Conservation (phyloP, 2,797 vertebrate genomes). For the Petrocephalus sullivani region DNA sequence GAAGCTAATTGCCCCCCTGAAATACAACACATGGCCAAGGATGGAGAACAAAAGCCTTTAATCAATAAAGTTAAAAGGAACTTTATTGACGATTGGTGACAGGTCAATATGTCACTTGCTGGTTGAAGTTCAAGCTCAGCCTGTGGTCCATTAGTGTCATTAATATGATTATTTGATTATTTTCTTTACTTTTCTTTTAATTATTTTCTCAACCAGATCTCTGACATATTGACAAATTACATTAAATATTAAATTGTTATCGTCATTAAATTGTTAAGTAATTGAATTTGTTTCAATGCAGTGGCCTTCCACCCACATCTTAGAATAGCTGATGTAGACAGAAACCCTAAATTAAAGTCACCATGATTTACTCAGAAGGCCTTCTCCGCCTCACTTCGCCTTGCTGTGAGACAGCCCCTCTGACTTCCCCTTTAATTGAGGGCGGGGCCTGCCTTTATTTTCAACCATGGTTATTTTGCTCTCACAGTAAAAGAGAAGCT, state of each 20-base stretch:
- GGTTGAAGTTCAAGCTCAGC: not conserved
- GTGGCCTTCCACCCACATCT: not conserved
- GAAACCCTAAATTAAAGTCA: not conserved
- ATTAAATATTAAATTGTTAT: not conserved
- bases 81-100: not conserved
- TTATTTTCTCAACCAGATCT: not conserved
- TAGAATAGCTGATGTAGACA: not conserved
- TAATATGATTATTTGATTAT: not conserved
- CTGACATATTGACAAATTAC: not conserved
- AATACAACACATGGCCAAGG: not conserved
- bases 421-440: not conserved
- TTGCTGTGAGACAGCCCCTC: not conserved
- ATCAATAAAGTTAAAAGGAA: not conserved
- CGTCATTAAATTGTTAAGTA: not conserved
- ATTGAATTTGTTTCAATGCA: not conserved
- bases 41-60: not conserved
- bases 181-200: not conserved
- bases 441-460: not conserved
- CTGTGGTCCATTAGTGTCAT: not conserved
- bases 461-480: not conserved
- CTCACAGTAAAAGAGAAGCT: not conserved
- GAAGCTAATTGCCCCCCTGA: not conserved
- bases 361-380: not conserved
- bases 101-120: not conserved
- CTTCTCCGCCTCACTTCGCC: not conserved